Base-by-base conservation (phyloP, 2,113 vertebrate genomes). In the Illadopsis cleaveri region DNA sequence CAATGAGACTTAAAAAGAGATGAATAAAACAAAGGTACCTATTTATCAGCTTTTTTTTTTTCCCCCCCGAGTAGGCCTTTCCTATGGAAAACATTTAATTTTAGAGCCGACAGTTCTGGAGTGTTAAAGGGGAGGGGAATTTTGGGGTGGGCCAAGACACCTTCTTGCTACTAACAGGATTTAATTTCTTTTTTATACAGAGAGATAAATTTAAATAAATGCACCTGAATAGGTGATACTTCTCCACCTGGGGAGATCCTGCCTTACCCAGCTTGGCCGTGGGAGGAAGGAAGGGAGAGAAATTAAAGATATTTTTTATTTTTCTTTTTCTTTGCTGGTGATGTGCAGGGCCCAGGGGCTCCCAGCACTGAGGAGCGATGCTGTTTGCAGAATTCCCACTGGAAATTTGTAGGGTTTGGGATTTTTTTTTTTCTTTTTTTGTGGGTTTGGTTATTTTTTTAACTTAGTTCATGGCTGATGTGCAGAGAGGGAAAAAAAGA, bases 21-120 rank as follows among this genome's bases (percentile, higher is more conserved):
- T 80, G 93, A 96, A 95, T 98, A 98, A 97, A 97, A 91, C 95
- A 62, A 95, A 96, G 94, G 87, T 95, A 92, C 91, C 51, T 60
- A 82, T 90, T 82, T 60, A 65, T 71, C 75, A 80, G 84, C 62
- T 96, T 87, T 76, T 82, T 80, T 68, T 72, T 66, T 70, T 65
- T 57, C 31, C 84, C 51, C 5, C 11, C 15, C 1, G 0, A 37
- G 4, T 40, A 81, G 87, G 22, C 60, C 85, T 96, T 94, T 96
- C 94, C 90, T 86, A 84, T 80, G 87, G 85, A 92, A 92, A 95
- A 89, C 54, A 15, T 8, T 69, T 48, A 19, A 66, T 70, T 76
- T 89, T 70, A n/a, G 65, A 85, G 89, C 11, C 13, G 0, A 3
- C 45, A 24, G 79, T 73, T 86, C 44, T 9, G 77, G 70, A 40